Percentiles rank a stretch among this genome's conserved stretches.
Evolutionary conservation across 2,797 vertebrate species (phyloP).

Genomic region (Cryptoblepharus egeriae): DNA sequence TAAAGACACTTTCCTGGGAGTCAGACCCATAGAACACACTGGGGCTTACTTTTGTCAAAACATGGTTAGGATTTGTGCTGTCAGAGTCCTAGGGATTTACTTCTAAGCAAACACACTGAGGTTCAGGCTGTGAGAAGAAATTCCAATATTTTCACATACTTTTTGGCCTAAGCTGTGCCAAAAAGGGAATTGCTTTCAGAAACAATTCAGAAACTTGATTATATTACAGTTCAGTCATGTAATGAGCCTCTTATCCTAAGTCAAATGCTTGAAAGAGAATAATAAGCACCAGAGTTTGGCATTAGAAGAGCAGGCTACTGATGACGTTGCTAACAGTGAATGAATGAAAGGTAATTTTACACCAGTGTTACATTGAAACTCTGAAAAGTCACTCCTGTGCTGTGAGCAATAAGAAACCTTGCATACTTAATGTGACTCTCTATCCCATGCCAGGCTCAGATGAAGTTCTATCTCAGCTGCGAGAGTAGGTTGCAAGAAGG

Average conservation of each 20-base stretch:
- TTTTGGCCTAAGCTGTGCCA: too few relatives aligned
- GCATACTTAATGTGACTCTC: neutral
- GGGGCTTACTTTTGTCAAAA: too few relatives aligned
- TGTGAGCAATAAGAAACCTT: conserved; percentile 18
- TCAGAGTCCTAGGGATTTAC: too few relatives aligned
- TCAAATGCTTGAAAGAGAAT: conserved; percentile 4
- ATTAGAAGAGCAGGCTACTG: conserved; percentile 1
- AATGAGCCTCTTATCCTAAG: conserved; percentile 23
- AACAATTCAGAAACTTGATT: conserved; percentile 11
- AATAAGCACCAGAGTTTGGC: neutral
- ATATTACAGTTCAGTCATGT: neutral
- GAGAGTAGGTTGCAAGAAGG: neutral
- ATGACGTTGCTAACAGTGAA: conserved; percentile 20
- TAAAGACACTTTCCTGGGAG: too few relatives aligned
- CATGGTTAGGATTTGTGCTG: too few relatives aligned
- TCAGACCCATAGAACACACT: too few relatives aligned
- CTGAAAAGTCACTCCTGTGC: neutral
- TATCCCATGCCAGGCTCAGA: neutral
- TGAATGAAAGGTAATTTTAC: conserved; percentile 12
- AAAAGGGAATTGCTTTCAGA: neutral
- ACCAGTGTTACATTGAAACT: neutral
- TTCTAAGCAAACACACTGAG: too few relatives aligned
- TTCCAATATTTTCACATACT: neutral
- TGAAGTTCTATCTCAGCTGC: neutral
- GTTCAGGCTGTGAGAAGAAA: neutral